These are phyloP conservation scores for Lutjanus campechanus DNA, from an alignment of 2,797 vertebrate species.

Conservation along the genomic window DNA sequence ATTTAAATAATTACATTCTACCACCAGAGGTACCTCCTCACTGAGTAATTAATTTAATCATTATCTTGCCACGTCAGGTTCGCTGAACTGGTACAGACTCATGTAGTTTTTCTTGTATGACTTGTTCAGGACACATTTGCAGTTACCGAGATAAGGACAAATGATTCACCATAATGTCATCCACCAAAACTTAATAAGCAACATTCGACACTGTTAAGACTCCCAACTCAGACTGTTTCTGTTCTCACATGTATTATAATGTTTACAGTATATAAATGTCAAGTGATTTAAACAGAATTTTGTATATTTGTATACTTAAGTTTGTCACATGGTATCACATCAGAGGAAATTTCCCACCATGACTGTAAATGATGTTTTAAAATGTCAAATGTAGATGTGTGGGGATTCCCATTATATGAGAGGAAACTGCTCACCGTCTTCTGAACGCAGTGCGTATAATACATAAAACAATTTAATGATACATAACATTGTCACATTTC, in stretches of 20 bases:
- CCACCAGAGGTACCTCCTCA: background rate
- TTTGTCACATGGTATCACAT: background rate
- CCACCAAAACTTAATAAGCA: background rate
- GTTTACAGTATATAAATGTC: conserved; percentile 3
- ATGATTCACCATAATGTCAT: background rate
- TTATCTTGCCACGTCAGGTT: background rate
- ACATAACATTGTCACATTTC: conserved; percentile 2
- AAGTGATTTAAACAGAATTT: background rate
- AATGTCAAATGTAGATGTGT: conserved; percentile 19
- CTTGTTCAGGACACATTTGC: background rate
- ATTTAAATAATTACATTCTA: background rate
- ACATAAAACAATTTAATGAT: background rate
- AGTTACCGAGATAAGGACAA: background rate
- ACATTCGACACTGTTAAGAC: background rate
- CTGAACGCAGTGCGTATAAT: conserved; percentile 2
- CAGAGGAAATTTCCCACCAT: background rate
- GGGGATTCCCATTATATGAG: conserved; percentile 32
- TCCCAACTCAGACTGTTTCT: background rate
- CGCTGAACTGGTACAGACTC: background rate
- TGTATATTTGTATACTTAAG: background rate
- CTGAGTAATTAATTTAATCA: background rate
- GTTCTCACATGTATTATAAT: background rate
- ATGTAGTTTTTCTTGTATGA: background rate
- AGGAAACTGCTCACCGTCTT: background rate
- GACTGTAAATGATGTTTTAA: conserved; percentile 4